Percentiles rank a stretch among this genome's conserved stretches.
Conservation (phyloP, 1,140 invertebrate species). For the Eupeodes corollae region DNA sequence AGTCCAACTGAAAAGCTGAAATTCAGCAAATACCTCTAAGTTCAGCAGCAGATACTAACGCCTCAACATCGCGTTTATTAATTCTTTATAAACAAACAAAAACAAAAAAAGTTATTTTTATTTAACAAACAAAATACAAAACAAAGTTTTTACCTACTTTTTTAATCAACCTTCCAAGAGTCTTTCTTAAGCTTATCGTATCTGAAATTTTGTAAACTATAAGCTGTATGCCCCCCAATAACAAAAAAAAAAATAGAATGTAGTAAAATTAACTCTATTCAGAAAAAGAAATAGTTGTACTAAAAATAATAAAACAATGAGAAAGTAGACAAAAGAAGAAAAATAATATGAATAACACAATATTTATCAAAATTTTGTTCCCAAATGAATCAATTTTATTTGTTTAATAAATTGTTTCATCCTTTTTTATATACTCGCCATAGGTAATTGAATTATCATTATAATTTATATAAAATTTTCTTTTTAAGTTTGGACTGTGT, state of each 20-base stretch:
- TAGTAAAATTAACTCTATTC: not conserved
- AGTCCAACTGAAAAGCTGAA: constrained; percentile 37
- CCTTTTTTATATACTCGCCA: too few species aligned
- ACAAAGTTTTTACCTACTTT: too few species aligned
- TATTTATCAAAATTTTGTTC: not conserved
- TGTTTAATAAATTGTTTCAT: not conserved
- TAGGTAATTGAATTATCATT: not conserved
- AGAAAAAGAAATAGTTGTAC: not conserved
- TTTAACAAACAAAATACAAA: too few species aligned
- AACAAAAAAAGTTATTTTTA: not conserved
- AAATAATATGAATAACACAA: constrained; percentile 6
- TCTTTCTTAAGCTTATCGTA: too few species aligned
- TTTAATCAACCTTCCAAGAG: too few species aligned
- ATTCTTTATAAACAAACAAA: not conserved
- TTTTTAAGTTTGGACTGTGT: not conserved
- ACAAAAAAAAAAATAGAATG: constrained; percentile 4
- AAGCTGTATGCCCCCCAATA: constrained; percentile 6
- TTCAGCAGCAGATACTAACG: constrained; percentile 12
- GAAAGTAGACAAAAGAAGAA: not conserved
- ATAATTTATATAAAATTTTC: not conserved
- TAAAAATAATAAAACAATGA: constrained; percentile 1
- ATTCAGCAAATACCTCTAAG: constrained; percentile 33
- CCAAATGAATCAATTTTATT: not conserved
- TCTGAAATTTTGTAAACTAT: too few species aligned
- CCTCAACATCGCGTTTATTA: not conserved